Evolutionary conservation across 1,140 invertebrate species (phyloP).

Genomic region (Plodia interpunctella): DNA sequence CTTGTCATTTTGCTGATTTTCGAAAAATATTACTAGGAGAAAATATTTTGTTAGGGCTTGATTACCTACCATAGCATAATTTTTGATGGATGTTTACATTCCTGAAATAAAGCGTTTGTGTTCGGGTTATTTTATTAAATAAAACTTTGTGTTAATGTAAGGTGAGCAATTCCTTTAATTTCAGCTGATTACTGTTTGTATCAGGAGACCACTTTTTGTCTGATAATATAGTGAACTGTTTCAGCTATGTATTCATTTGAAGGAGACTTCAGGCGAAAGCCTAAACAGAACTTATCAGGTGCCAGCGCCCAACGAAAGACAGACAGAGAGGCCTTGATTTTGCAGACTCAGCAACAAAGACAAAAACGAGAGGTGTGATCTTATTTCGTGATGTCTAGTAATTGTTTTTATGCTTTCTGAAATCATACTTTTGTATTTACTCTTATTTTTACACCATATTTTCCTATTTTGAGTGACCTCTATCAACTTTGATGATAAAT

Average conservation of each 20-base stretch:
- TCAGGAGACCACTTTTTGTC: conserved; percentile 13
- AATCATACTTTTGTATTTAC: background rate
- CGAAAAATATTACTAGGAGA: background rate
- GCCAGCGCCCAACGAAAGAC: conserved; percentile 83
- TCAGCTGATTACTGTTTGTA: conserved; percentile 49
- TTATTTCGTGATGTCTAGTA: background rate
- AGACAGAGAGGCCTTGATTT: conserved; percentile 87
- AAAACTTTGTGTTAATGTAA: background rate
- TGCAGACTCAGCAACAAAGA: conserved; percentile 89
- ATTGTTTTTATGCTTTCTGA: background rate
- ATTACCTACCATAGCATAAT: background rate
- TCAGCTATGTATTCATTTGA: conserved; percentile 89
- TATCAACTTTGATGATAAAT: no score
- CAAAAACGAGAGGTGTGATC: conserved; percentile 87
- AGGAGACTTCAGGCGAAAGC: conserved; percentile 91
- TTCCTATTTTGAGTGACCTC: no score
- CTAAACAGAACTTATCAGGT: conserved; percentile 93
- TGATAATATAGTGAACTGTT: conserved; percentile 19
- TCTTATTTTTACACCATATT: no score
- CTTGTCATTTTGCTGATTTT: background rate
- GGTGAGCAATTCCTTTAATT: conserved; percentile 12
- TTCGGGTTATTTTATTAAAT: background rate
- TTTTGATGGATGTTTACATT: background rate
- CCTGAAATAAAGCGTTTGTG: background rate
- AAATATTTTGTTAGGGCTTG: background rate